A percentile compares a stretch with the other conserved stretches of the same genome.
Evolutionary conservation across 2,888 invertebrate species (phyloP).

Genomic region (Aleiodes leptofemur): DNA sequence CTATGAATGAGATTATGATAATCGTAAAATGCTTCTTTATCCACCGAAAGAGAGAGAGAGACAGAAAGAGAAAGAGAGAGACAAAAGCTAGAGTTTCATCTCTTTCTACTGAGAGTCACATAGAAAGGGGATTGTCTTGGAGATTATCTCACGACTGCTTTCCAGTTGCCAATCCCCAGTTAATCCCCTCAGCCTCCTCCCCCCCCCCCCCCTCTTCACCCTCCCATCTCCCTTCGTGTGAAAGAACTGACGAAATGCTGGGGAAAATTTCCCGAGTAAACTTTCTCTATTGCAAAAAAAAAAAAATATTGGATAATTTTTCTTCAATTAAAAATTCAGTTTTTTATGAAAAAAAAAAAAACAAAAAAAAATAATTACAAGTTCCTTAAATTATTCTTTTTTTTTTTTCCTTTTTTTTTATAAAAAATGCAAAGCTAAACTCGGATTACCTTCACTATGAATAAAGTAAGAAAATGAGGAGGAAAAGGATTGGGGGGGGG

Average conservation of each 20-base stretch:
- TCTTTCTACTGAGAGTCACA: background rate
- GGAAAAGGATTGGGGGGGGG: conserved; percentile 7
- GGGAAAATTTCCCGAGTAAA: conserved; percentile 15
- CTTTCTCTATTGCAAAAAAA: background rate
- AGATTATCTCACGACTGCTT: conserved; percentile 33
- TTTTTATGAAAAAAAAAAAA: too few relatives aligned
- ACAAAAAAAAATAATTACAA: background rate
- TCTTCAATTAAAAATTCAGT: background rate
- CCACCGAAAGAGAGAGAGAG: background rate
- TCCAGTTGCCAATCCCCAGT: conserved; percentile 31
- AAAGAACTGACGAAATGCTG: conserved; percentile 20
- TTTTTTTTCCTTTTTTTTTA: background rate
- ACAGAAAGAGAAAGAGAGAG: background rate
- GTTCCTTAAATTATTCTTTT: background rate
- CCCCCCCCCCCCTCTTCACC: too few relatives aligned
- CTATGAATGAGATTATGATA: conserved; percentile 32
- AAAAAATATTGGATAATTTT: too few relatives aligned
- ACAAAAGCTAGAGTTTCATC: background rate
- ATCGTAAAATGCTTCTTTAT: conserved; percentile 33
- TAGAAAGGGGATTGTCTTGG: conserved; percentile 22
- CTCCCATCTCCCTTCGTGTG: too few relatives aligned
- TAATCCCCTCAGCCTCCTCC: conserved; percentile 1
- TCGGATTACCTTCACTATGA: conserved; percentile 4
- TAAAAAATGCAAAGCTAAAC: background rate
- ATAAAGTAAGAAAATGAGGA: conserved; percentile 16